Base-by-base conservation (phyloP, 37 sponge, comb jelly and placozoan species). In the Oopsacas minuta region DNA sequence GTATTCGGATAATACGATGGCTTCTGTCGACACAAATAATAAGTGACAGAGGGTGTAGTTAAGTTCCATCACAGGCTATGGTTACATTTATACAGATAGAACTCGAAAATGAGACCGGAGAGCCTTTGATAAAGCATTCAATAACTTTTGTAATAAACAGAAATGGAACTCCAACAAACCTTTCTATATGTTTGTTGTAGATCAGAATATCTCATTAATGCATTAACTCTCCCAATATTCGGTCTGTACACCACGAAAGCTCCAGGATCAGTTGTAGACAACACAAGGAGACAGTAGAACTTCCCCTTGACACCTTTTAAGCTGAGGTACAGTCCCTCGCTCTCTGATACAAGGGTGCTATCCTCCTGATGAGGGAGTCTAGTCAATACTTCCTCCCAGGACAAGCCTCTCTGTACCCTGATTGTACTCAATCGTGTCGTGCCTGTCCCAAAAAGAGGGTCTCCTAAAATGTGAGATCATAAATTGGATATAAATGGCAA, bases 121-220 rank as follows among this genome's bases (percentile, higher is more conserved):
- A n/a, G n/a, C n/a, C n/a, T n/a, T n/a, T n/a, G n/a, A n/a, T n/a
- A n/a, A n/a, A n/a, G n/a, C n/a, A n/a, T n/a, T n/a, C n/a, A n/a
- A n/a, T n/a, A n/a, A n/a, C n/a, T n/a, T n/a, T n/a, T n/a, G n/a
- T n/a, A n/a, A n/a, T n/a, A n/a, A n/a, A n/a, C n/a, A n/a, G n/a
- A n/a, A n/a, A n/a, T n/a, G n/a, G n/a, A n/a, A n/a, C n/a, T n/a
- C n/a, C 15, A 42, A 42, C 75, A 61, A 61, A 61, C 75, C 75
- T 61, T 61, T 61, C 75, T 61, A n/a, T 61, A 61, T 32, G 75
- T 12, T 34, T 61, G 75, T n/a, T 61, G 75, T 61, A 61, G 28
- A 61, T 61, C 75, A 61, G 75, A 61, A 12, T 25, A 20, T 61
- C 75, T 61, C 75, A 61, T 61, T n/a, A 61, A 34, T 25, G 75